Evolutionary conservation across 2,113 vertebrate species (phyloP), one percentile per base, ranked within the genome.

Genomic region (Corythaeola cristata): DNA sequence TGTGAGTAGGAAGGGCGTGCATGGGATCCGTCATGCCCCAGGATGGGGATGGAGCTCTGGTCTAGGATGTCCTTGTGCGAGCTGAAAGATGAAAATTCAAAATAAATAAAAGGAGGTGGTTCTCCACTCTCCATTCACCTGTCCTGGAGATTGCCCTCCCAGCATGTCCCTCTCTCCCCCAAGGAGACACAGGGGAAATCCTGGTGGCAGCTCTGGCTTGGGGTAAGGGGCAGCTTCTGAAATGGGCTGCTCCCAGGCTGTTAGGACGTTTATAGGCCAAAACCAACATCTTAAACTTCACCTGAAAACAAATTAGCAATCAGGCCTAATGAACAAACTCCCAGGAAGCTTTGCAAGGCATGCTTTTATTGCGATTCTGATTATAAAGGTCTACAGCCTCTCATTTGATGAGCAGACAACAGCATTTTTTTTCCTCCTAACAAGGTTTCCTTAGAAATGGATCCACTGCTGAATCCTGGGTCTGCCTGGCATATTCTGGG

Each of bases 361-460:
- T 26, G 39, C 20, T 93, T 83, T 92, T 90, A n/a, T 81, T 86
- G 56, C 0, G 0, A 47, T 64, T 92, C 45, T 0, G 5, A 35
- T 63, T 62, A 9, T 73, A 85, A 91, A 94, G 32, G 58, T 95
- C 93, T 66, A 80, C n/a, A 79, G 53, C 58, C 37, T 89, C 67
- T 66, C 74, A 63, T 90, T 58, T 93, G 74, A 88, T 2, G 8
- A 94, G 82, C 74, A 96, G 82, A 74, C 67, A 96, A 28, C 71
- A 59, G 33, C 37, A 56, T 45, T 52, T 95, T 88, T 75, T 85
- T 32, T 5, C 44, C 17, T 91, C 62, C 55, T 96, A 96, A 95
- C 78, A 85, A 96, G 89, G 84, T 96, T 92, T 94, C 71, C 87
- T 91, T 83, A 96, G 96, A 96, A 96, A 97, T 96, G 55, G 89